Evolutionary conservation across 2,113 vertebrate genomes (phyloP), one percentile per base, ranked within the genome.

Genomic region (Lamprologus lemairii): DNA sequence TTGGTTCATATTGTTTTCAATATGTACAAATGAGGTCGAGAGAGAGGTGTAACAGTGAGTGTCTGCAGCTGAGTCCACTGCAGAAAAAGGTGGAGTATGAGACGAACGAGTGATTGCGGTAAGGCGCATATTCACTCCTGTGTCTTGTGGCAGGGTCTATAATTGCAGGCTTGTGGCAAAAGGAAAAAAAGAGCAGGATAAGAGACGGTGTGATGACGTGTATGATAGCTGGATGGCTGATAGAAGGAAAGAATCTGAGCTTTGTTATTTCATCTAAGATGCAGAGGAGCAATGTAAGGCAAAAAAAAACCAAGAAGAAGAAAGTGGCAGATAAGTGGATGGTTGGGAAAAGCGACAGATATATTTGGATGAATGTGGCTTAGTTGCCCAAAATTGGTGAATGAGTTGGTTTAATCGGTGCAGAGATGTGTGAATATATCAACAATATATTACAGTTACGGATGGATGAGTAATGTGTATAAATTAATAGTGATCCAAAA

Each of bases 101-200:
- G 84, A 87, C 86, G 90, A 94, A 91, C 85, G 71, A 86, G 75
- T 83, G 88, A 89, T 91, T 86, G 86, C 58, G 19, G 37, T 63
- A 87, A 80, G 75, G 83, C 88, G 4, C 85, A 89, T 81, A 53
- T 87, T 91, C 90, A 81, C 82, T 84, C 42, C 60, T 26, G 26
- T 80, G 86, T 86, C 83, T 91, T 75, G 23, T 84, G 80, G 60
- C n/a, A 33, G 78, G 78, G 58, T 89, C 78, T 90, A 31, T 94
- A 93, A 88, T 93, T 93, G 92, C 86, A 92, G 90, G 87, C 88
- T 92, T 93, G 90, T 86, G 78, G 45, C 83, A 23, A 68, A 65
- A 75, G 71, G 68, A 80, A 89, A 60, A 81, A 92, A 85, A 73
- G 35, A 78, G 1, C 23, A 9, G 35, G 55, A 78, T 78, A 81